These are phyloP conservation scores for Megamerina dolium DNA, from an alignment of 2,888 invertebrate species.

Conservation along the genomic window DNA sequence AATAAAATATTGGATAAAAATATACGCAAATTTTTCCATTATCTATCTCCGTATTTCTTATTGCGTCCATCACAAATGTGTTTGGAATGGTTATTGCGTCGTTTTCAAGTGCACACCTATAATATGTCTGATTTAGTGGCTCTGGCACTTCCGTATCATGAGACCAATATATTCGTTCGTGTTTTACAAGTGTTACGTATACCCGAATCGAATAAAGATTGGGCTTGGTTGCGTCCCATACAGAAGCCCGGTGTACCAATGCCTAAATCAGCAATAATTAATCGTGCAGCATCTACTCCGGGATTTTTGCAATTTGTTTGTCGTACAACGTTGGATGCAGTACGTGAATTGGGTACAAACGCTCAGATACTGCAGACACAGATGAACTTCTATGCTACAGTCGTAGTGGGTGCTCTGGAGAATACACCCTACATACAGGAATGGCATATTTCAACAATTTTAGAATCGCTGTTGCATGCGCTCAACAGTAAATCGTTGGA, in stretches of 20 bases:
- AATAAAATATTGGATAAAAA: conserved; percentile 70
- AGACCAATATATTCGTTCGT: conserved; percentile 80
- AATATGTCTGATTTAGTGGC: conserved; percentile 76
- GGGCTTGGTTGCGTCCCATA: conserved; percentile 70
- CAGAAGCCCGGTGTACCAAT: conserved; percentile 72
- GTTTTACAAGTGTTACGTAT: conserved; percentile 72
- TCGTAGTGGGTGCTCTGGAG: conserved; percentile 66
- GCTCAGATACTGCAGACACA: conserved; percentile 62
- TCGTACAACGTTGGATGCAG: conserved; percentile 53
- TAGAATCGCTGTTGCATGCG: conserved; percentile 68
- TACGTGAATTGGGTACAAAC: conserved; percentile 55
- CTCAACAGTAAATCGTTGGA: conserved; percentile 63
- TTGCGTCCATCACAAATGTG: conserved; percentile 78
- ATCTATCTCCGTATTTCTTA: conserved; percentile 83
- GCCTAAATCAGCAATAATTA: conserved; percentile 65
- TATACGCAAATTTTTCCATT: conserved; percentile 72
- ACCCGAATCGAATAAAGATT: conserved; percentile 56
- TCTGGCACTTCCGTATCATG: conserved; percentile 86
- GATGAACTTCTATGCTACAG: conserved; percentile 74
- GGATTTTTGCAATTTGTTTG: conserved; percentile 61
- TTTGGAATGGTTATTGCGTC: conserved; percentile 89
- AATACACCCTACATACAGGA: conserved; percentile 54
- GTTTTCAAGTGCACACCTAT: conserved; percentile 83
- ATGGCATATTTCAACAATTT: conserved; percentile 60
- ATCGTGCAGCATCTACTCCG: conserved; percentile 61